Evolutionary conservation across 2,113 vertebrate genomes (phyloP), one percentile per base, ranked within the genome.

Genomic region (Varanus komodoensis): DNA sequence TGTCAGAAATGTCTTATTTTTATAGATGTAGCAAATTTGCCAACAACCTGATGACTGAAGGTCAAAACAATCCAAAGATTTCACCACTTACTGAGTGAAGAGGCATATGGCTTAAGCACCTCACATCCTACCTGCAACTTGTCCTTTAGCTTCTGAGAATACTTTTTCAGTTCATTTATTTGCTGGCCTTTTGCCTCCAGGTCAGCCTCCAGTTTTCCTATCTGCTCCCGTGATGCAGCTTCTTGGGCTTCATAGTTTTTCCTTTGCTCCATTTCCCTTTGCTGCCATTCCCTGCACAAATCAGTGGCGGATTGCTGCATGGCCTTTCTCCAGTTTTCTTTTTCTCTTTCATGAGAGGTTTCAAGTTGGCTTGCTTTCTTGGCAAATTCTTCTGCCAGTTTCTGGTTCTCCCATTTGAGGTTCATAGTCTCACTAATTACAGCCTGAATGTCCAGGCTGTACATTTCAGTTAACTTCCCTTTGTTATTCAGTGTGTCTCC

Each of bases 121-220:
- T 91, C 71, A 34, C 38, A 84, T 8, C 32, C 1, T 97, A 99
- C 99, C 99, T 99, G 98, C 84, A 98, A 97, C 92, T 96, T 96
- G 61, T 99, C 99, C 92, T 99, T 98, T 89, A 99, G 96, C 91
- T 98, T 99, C 91, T 98, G 97, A 4, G 97, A 97, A 84, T 97
- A 97, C 77, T 98, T 98, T 95, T 97, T 98, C 94, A 95, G 97
- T 92, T 99, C 98, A 6, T 96, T 97, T 90, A 99, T 96, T 92
- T 97, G 98, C 94, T 98, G 97, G 87, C 97, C 97, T 94, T 98
- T 97, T 84, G 96, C 95, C 80, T 99, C 98, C 89, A 98, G 93
- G 82, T 99, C 98, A 0, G 96, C 97, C 75, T 99, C 98, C 29
- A 98, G 96, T 91, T 98, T 98, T 95, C 97, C 97, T 88, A 99